Base-by-base conservation (phyloP, 2,888 invertebrate genomes). In the Malthinus flaveolus region DNA sequence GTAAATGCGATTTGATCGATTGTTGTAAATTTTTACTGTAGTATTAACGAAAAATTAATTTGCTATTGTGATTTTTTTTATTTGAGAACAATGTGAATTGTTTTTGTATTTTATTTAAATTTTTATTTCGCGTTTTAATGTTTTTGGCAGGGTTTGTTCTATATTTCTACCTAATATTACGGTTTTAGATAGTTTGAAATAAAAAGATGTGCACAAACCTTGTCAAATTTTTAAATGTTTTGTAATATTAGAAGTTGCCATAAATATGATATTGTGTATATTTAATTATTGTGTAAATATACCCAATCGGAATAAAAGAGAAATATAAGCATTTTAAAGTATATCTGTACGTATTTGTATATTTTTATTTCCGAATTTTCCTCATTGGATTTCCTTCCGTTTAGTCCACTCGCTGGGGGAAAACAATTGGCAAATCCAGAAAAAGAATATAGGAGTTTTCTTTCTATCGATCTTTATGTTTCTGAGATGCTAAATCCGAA, bases 201-300 rank as follows among this genome's bases (percentile, higher is more conserved):
- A 13, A 15, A n/a, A 42, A 42, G 15, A 42, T 15, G 23, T 3
- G 39, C 39, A 42, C 39, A 42, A 42, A 12, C 23, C 39, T 42
- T 42, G 39, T 12, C 39, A 42, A 11, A n/a, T 23, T 42, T 15
- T 15, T 42, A 42, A 42, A 42, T 42, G 15, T 42, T 42, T 42
- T 23, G 63, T 65, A 64, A 66, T 66, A 62, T 61, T 67, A 64
- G 58, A 65, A 66, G 65, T 65, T 65, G 68, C 68, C 68, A 68
- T 68, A 68, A 59, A 53, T 61, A 65, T 63, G 66, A 68, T 68
- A 68, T 66, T 67, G 66, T 68, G 66, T 66, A 68, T 66, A 68
- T 64, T 66, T 67, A 54, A 62, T 51, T 63, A 58, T 50, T 51
- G 56, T 65, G 65, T 65, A 65, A 63, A 65, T 65, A 65, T 64